Percentiles rank a stretch among this genome's conserved stretches.
These are phyloP conservation scores for Tychaedon coryphoeus DNA, from an alignment of 2,113 vertebrate genomes.

Conservation along the genomic window DNA sequence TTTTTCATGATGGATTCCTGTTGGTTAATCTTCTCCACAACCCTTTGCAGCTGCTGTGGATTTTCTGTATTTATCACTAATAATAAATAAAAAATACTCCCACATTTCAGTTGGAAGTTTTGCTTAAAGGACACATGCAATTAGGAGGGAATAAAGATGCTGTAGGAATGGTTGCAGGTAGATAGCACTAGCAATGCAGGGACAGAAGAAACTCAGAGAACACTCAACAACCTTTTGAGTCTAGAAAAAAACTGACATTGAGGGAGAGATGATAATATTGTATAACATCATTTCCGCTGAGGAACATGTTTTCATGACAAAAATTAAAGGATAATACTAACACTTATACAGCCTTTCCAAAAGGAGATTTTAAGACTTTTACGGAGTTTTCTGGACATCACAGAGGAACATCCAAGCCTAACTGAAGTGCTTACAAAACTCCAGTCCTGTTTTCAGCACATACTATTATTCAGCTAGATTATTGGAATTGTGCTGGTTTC, in stretches of 20 bases:
- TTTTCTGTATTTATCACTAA: not conserved
- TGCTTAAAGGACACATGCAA: not conserved
- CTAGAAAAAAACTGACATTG: not conserved
- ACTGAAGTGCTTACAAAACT: not conserved
- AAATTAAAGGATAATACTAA: not conserved
- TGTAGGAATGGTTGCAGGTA: not conserved
- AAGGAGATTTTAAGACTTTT: not conserved
- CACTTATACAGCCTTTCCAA: not conserved
- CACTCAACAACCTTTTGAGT: not conserved
- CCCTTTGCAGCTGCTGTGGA: not conserved
- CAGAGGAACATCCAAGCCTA: not conserved
- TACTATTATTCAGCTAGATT: not conserved
- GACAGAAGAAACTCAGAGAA: not conserved
- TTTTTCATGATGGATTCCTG: not conserved
- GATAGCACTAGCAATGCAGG: rapidly evolving
- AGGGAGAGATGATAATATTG: not conserved
- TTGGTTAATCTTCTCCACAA: not conserved
- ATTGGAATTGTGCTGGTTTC: not conserved
- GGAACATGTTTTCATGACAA: not conserved
- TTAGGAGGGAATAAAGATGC: not conserved
- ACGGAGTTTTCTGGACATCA: not conserved
- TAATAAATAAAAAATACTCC: not conserved
- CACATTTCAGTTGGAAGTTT: not conserved
- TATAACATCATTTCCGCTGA: not conserved
- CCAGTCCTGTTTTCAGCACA: not conserved